These are phyloP conservation scores for Melieria crassipennis DNA, from an alignment of 2,888 invertebrate species.

Conservation along the genomic window DNA sequence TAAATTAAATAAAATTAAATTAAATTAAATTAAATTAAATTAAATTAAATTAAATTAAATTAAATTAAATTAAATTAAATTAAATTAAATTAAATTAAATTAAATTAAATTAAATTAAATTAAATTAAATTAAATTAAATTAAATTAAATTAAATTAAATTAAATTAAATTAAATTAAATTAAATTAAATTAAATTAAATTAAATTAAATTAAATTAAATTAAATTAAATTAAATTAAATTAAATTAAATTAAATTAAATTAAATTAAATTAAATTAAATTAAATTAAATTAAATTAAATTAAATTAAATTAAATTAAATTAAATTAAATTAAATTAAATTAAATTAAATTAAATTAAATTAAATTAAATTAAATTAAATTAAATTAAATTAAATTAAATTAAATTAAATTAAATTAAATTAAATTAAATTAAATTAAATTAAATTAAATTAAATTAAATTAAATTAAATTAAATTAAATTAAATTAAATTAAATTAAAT, in stretches of 20 bases:
- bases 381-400: neutral
- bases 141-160: no score
- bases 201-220: no score
- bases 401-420: no score
- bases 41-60: neutral
- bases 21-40: neutral
- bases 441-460: no score
- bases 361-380: neutral
- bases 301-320: neutral
- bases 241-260: neutral
- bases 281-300: neutral
- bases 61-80: constrained; percentile 4
- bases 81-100: neutral
- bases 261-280: neutral
- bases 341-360: neutral
- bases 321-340: neutral
- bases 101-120: neutral
- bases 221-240: neutral
- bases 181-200: neutral
- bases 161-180: neutral
- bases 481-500: neutral
- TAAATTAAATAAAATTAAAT: neutral
- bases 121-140: neutral
- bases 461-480: neutral
- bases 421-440: no score